Evolutionary conservation across 1,140 invertebrate species (phyloP).

Genomic region (Leptinotarsa undecemlineata): DNA sequence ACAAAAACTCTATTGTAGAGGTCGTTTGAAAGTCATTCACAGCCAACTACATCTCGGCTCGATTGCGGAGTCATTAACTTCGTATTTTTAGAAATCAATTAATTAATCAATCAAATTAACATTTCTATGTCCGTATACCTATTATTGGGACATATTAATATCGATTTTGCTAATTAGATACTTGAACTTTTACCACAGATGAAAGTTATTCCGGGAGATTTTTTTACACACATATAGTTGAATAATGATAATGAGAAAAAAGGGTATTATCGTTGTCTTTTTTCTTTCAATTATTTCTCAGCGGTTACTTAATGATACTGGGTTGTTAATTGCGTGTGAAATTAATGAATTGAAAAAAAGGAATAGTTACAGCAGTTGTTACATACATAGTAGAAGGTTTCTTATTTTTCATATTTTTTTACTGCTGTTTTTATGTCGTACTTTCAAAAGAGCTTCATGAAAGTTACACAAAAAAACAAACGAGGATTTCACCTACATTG

Average conservation of each 20-base stretch:
- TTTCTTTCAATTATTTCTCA: neutral
- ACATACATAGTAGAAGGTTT: too few relatives aligned
- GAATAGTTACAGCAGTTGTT: too few relatives aligned
- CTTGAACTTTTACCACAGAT: neutral
- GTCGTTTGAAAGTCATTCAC: constrained; percentile 18
- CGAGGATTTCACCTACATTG: too few relatives aligned
- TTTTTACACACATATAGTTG: neutral
- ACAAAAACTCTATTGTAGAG: neutral
- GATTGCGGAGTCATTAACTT: constrained; percentile 9
- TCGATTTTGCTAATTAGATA: neutral
- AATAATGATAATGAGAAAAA: neutral
- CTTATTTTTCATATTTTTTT: too few relatives aligned
- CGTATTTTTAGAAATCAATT: neutral
- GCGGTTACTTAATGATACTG: too few relatives aligned
- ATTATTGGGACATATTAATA: neutral
- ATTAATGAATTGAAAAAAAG: too few relatives aligned
- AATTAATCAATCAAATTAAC: neutral
- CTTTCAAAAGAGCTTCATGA: too few relatives aligned
- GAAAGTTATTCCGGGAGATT: neutral
- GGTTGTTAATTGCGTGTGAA: too few relatives aligned
- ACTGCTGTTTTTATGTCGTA: too few relatives aligned
- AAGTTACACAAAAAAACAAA: too few relatives aligned
- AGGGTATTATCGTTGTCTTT: neutral
- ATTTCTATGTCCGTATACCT: neutral
- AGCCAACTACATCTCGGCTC: neutral